Percentiles rank a stretch among this genome's conserved stretches.
phyloP scores from a whole-genome alignment of 2,888 invertebrate genomes.

The Nowickia ferox region DNA sequence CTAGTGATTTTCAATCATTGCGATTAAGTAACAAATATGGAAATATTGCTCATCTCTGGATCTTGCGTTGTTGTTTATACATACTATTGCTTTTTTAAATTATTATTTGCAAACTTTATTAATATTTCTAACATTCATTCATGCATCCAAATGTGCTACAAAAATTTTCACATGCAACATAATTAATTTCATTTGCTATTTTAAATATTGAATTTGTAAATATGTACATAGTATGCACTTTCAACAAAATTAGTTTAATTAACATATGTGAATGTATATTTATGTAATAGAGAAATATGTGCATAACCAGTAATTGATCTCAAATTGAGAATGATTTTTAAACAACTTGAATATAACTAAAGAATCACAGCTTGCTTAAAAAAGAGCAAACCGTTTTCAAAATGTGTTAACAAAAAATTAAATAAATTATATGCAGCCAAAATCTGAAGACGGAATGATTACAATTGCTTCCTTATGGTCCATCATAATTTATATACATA shows the following conservation, averaged over 20 bases:
- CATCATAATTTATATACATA: too few relatives aligned
- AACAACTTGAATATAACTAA: too few relatives aligned
- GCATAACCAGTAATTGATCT: background rate
- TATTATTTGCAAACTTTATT: slow-evolving; percentile 8
- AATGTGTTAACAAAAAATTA: too few relatives aligned
- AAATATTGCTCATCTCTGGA: too few relatives aligned
- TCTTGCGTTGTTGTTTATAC: background rate
- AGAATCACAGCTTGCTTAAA: too few relatives aligned
- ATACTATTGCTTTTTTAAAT: background rate
- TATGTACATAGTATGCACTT: background rate
- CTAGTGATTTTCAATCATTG: too few relatives aligned
- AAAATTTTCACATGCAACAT: slow-evolving; percentile 56
- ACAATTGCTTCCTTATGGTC: too few relatives aligned
- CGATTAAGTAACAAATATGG: too few relatives aligned
- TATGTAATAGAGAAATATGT: background rate
- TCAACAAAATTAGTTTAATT: slow-evolving; percentile 42
- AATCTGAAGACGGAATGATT: too few relatives aligned
- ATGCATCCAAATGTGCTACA: background rate
- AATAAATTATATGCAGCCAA: too few relatives aligned
- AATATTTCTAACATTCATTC: background rate
- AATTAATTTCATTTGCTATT: slow-evolving; percentile 50
- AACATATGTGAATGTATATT: slow-evolving; percentile 19
- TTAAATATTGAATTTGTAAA: slow-evolving; percentile 32
- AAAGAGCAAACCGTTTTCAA: too few relatives aligned
- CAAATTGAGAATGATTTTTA: too few relatives aligned